phyloP scores from a whole-genome alignment of 2,113 vertebrate species.

The Ciconia maguari region DNA sequence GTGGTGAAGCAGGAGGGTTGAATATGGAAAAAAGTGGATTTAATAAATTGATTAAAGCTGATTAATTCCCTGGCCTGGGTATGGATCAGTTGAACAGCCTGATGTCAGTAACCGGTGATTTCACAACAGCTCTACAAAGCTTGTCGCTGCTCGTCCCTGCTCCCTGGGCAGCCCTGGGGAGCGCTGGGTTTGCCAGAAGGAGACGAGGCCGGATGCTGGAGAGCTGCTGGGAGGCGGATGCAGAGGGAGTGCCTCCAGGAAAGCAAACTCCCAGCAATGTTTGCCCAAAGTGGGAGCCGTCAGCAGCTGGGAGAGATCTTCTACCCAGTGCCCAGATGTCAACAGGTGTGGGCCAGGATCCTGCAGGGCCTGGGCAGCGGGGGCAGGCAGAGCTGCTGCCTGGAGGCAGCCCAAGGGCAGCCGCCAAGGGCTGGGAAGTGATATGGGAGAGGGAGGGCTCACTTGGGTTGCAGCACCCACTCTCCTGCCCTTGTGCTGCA shows the following conservation, averaged over 20 bases:
- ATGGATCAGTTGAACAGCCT: background rate
- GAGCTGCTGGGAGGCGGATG: accelerated
- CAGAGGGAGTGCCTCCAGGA: background rate
- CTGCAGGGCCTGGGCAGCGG: background rate
- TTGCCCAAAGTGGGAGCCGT: background rate
- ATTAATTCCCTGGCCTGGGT: background rate
- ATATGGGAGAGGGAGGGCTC: background rate
- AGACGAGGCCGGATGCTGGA: background rate
- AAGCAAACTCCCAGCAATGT: background rate
- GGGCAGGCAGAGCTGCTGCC: background rate
- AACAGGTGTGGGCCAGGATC: background rate
- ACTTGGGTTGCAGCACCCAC: accelerated
- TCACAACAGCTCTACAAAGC: background rate
- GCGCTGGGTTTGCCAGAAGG: background rate
- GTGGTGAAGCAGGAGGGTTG: background rate
- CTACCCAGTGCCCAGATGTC: background rate
- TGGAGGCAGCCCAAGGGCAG: background rate
- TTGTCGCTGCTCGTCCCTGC: background rate
- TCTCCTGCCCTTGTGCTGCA: background rate
- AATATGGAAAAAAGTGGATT: background rate
- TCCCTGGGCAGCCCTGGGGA: background rate
- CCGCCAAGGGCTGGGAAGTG: background rate
- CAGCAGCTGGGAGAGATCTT: background rate
- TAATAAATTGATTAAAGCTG: background rate
- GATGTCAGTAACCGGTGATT: background rate